phyloP scores from a whole-genome alignment of 2,888 invertebrate genomes.

The Parelbella ahira region DNA sequence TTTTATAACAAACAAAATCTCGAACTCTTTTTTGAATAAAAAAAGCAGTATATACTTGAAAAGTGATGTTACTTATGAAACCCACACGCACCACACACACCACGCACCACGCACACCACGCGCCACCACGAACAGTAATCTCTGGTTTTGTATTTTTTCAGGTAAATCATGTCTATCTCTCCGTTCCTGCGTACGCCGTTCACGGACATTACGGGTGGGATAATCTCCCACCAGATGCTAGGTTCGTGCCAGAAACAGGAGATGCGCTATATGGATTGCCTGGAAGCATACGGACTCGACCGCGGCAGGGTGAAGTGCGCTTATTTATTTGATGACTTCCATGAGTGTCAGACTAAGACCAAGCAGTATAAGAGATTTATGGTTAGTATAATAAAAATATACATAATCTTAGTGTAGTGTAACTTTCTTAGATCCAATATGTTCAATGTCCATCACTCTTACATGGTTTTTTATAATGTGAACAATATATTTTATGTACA shows the following conservation, averaged over 20 bases:
- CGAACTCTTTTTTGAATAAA: neutral
- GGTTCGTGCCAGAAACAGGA: slow-evolving; percentile 85
- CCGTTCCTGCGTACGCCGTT: slow-evolving; percentile 86
- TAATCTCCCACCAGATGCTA: slow-evolving; percentile 83
- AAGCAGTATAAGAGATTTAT: slow-evolving; percentile 82
- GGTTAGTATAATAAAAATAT: too few relatives aligned
- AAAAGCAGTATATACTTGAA: too few relatives aligned
- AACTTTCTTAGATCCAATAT: too few relatives aligned
- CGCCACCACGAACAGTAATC: too few relatives aligned
- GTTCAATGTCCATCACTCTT: too few relatives aligned
- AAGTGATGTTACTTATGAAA: too few relatives aligned
- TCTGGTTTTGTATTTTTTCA: too few relatives aligned
- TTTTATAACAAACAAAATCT: slow-evolving; percentile 7
- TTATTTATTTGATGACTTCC: slow-evolving; percentile 83
- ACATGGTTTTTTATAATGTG: neutral
- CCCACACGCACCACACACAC: too few relatives aligned
- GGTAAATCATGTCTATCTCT: slow-evolving; percentile 77
- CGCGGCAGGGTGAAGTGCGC: slow-evolving; percentile 83
- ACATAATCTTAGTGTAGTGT: too few relatives aligned
- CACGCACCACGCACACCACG: too few relatives aligned
- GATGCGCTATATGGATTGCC: slow-evolving; percentile 86
- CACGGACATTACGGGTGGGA: slow-evolving; percentile 84
- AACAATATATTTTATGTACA: too few relatives aligned
- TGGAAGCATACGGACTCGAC: slow-evolving; percentile 90
- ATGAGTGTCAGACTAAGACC: slow-evolving; percentile 83